These are phyloP conservation scores for Microtus ochrogaster DNA, from an alignment of 2,113 vertebrate species.

Conservation along the genomic window DNA sequence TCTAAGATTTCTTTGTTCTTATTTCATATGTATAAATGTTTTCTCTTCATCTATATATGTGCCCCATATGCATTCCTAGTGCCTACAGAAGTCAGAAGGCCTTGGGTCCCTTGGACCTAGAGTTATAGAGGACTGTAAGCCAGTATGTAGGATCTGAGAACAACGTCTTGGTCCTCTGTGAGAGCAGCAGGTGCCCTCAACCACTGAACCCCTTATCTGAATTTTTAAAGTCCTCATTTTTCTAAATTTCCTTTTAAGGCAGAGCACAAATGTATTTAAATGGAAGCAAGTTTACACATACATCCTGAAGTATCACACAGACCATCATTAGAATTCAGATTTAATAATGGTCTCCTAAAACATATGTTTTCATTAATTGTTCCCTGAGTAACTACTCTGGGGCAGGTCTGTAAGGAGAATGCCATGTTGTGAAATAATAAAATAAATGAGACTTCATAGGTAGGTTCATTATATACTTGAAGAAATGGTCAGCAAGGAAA, in stretches of 20 bases:
- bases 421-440: constrained; percentile 21
- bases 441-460: not conserved
- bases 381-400: not conserved
- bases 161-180: no score
- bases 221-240: not conserved
- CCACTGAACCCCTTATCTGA: not conserved
- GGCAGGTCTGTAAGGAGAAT: not conserved
- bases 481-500: not conserved
- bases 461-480: not conserved
- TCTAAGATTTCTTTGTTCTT: not conserved
- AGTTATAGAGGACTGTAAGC: not conserved
- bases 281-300: not conserved
- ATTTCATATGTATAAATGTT: not conserved
- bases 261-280: not conserved
- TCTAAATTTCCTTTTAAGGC: not conserved
- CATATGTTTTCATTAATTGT: constrained; percentile 1
- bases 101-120: no score
- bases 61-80: not conserved
- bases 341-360: not conserved
- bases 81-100: not conserved
- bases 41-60: not conserved
- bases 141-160: not conserved
- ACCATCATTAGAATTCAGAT: not conserved
- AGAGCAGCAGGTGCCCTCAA: not conserved
- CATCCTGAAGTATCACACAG: not conserved